Conservation (phyloP, 1,140 invertebrate genomes). For the Drosophila takahashii region DNA sequence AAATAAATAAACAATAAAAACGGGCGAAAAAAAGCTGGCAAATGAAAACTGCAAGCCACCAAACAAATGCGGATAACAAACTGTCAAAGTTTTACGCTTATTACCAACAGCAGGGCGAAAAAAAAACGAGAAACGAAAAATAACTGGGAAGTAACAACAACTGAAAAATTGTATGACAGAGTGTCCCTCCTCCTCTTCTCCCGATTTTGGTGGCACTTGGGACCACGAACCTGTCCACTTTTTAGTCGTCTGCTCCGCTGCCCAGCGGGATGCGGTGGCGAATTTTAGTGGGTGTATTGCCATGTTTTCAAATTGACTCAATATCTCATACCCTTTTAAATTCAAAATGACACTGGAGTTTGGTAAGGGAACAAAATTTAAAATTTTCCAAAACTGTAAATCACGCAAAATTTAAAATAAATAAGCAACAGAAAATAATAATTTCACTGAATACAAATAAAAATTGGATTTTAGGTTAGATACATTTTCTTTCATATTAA, state of each 20-base stretch:
- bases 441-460: no score
- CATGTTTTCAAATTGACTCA: not conserved
- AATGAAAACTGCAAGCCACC: conserved; percentile 57
- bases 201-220: conserved; percentile 15
- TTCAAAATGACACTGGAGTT: not conserved
- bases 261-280: conserved; percentile 21
- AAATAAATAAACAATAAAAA: conserved; percentile 23
- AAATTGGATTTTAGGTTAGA: no score
- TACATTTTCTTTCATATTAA: no score
- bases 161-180: conserved; percentile 67
- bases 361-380: not conserved
- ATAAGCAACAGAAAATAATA: no score
- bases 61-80: conserved; percentile 80
- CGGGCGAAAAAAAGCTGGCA: conserved; percentile 5
- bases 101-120: conserved; percentile 57
- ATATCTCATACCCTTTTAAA: not conserved
- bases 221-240: conserved; percentile 46
- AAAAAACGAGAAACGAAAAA: conserved; percentile 18
- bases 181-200: conserved; percentile 10
- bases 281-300: conserved; percentile 22
- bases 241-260: conserved; percentile 19
- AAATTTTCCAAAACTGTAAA: no score
- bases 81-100: conserved; percentile 81
- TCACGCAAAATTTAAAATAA: no score
- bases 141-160: conserved; percentile 30